These are phyloP conservation scores for Cynoglossus semilaevis DNA, from an alignment of 2,113 vertebrate genomes.

Conservation along the genomic window DNA sequence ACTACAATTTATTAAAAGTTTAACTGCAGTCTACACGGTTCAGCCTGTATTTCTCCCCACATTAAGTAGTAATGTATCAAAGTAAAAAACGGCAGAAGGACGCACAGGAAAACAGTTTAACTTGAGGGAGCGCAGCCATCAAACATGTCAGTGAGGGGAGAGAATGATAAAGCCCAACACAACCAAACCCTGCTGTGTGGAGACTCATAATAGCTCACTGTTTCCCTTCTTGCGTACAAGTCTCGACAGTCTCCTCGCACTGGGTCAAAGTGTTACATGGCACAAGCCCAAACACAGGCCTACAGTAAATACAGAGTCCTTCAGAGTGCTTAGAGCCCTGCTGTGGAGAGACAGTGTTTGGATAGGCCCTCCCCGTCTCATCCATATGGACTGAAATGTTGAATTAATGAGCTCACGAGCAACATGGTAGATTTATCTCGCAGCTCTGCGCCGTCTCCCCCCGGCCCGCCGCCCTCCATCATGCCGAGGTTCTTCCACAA, in stretches of 20 bases:
- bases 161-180: slow-evolving; percentile 60
- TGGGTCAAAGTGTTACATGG: slow-evolving; percentile 69
- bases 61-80: slow-evolving; percentile 1
- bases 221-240: slow-evolving; percentile 63
- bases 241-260: slow-evolving; percentile 66
- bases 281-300: slow-evolving; percentile 71
- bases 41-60: not conserved
- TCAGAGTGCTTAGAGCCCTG: slow-evolving; percentile 51
- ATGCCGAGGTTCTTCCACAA: slow-evolving; percentile 47
- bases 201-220: slow-evolving; percentile 71
- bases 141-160: slow-evolving; percentile 50
- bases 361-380: slow-evolving; percentile 72
- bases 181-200: slow-evolving; percentile 56
- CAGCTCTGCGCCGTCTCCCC: slow-evolving; percentile 80
- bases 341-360: slow-evolving; percentile 64
- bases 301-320: slow-evolving; percentile 61
- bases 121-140: slow-evolving; percentile 28
- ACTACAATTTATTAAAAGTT: slow-evolving; percentile 1
- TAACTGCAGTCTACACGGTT: not conserved
- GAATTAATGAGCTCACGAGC: slow-evolving; percentile 92
- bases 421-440: slow-evolving; percentile 89
- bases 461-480: slow-evolving; percentile 46
- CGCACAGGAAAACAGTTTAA: slow-evolving; percentile 7
- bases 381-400: slow-evolving; percentile 83
- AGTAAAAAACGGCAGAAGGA: slow-evolving; percentile 5